Evolutionary conservation across 2,888 invertebrate genomes (phyloP), one percentile per base, ranked within the genome.

Genomic region (Dendrolimus pini): DNA sequence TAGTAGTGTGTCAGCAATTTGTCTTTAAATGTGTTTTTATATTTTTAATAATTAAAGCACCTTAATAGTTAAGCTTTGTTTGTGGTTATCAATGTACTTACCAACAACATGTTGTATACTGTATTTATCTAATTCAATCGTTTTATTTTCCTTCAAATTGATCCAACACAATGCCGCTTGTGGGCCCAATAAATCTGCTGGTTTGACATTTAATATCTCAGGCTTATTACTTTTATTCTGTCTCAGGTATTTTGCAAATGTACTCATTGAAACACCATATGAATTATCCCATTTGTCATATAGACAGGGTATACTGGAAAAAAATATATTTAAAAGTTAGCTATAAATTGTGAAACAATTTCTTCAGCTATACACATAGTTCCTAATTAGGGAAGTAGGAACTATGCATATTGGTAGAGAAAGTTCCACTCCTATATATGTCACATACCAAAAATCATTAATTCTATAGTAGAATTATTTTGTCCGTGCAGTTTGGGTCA

Each of bases 211-310:
- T 62, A 92, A 83, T 55, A 95, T 92, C 76, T 95, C 93, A 7
- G 96, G 96, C 72, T 94, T 94, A 13, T 87, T 85, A 1, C 91
- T 86, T 73, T 94, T 94, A 61, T 89, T 87, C 57, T 84, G 73
- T 41, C 96, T 89, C 30, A 97, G 91, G 63, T 93, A 90, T 61
- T 89, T 83, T 0, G 92, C 93, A 71, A 95, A 93, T 56, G 85
- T 77, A 52, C 89, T 90, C 96, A 99, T 95, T 65, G 94, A 93
- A 41, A 97, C 94, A 7, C 97, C 98, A 80, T 92, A 86, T n/a
- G 97, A 92, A 71, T 95, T 80, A 30, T 94, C 87, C 97, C 98
- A 98, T 77, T 93, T 94, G 9, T 94, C 91, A 70, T 93, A 94
- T 59, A 94, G 83, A 9, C 87, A 82, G n/a, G 95, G 94, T 1